Evolutionary conservation across 2,888 invertebrate species (phyloP).

Genomic region (Papilio demoleus): DNA sequence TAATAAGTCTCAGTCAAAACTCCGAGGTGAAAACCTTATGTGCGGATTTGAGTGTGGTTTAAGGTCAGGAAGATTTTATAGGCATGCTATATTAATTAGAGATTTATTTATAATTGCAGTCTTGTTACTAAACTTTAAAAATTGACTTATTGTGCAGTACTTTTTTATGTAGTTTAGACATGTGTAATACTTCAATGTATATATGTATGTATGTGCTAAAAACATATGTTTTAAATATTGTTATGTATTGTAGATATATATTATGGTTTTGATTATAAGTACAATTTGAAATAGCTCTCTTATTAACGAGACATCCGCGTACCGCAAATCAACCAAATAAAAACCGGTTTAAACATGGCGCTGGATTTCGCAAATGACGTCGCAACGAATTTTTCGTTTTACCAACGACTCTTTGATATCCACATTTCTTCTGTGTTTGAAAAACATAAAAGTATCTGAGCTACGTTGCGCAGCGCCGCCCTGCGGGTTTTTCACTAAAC

Average conservation of each 20-base stretch:
- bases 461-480: constrained; percentile 1
- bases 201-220: no score
- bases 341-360: constrained; percentile 24
- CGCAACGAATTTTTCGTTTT: constrained; percentile 32
- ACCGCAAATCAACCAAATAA: constrained; percentile 32
- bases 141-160: no score
- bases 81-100: no score
- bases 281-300: neutral
- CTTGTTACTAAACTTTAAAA: no score
- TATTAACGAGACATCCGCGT: constrained; percentile 5
- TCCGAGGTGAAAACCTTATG: no score
- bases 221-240: neutral
- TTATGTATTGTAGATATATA: neutral
- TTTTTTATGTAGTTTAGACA: no score
- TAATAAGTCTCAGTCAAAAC: no score
- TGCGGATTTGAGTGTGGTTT: no score
- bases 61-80: no score
- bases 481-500: neutral
- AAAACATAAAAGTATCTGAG: constrained; percentile 25
- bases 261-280: neutral
- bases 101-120: no score
- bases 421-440: constrained; percentile 23
- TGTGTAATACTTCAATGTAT: no score
- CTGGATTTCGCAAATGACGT: constrained; percentile 25
- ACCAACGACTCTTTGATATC: constrained; percentile 30